Evolutionary conservation across 2,797 vertebrate species (phyloP), one percentile per base, ranked within the genome.

Genomic region (Sebastolobus alascanus): DNA sequence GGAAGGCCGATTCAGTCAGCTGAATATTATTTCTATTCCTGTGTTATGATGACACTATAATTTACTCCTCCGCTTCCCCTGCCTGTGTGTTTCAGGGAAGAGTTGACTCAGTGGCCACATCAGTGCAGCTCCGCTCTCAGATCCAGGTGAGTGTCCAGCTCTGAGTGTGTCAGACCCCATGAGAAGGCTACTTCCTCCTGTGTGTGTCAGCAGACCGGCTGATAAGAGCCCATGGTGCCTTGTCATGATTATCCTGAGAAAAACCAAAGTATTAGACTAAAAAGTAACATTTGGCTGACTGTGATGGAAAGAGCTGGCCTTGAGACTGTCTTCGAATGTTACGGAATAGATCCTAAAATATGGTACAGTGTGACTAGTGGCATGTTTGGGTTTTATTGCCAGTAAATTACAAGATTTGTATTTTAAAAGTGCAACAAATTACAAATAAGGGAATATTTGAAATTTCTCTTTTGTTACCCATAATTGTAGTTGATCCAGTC

Each of bases 61-160:
- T 81, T 92, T 83, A 68, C 80, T 84, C 70, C 66, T 79, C 70
- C 16, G 3, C 71, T 82, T 77, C 77, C 80, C 1, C 35, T 75
- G 82, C 56, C 27, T 85, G 68, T 92, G 84, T 74, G 83, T 90
- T 91, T 96, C 92, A 99, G 98, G 97, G 96, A 95, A 98, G 97
- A 93, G 85, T 95, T 78, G 97, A 98, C 90, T 95, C 96, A 94
- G 94, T 87, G 86, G 90, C 96, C 87, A 94, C 97, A 80, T 98
- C 97, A 75, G 91, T 97, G 91, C 97, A 98, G 94, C 96, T 99
- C 88, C 96, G 96, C 90, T 97, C 97, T 76, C 97, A 98, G 94
- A 96, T 97, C 91, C 97, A 99, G 97, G 98, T 99, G 94, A 95
- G 95, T 82, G 85, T 87, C 83, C 76, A 40, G 69, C 64, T 76